Evolutionary conservation across 2,113 vertebrate species (phyloP).

Genomic region (Ifrita kowaldi): DNA sequence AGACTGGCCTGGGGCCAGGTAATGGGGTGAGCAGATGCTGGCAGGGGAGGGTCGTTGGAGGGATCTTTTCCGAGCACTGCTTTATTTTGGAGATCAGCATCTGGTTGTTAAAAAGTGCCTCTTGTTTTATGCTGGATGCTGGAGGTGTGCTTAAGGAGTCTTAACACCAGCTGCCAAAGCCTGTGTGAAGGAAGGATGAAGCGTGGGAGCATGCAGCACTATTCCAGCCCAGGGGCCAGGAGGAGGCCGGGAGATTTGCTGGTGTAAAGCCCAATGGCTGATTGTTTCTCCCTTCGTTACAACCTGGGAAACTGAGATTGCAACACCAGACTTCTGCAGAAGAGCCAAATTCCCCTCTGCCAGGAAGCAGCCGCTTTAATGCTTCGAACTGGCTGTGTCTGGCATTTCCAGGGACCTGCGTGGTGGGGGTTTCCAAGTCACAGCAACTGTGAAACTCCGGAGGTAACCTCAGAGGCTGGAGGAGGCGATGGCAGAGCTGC

Average conservation of each 20-base stretch:
- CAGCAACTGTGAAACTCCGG: neutral
- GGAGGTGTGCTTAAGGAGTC: constrained; percentile 10
- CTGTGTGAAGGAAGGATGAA: constrained; percentile 14
- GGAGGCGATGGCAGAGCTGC: neutral
- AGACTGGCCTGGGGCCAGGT: constrained; percentile 9
- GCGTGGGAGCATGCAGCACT: constrained; percentile 26
- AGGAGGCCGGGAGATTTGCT: constrained; percentile 6
- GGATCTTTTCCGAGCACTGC: neutral
- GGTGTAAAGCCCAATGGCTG: constrained; percentile 3
- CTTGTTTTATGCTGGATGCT: neutral
- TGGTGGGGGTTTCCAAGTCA: neutral
- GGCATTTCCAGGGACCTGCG: constrained; percentile 13
- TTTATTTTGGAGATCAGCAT: constrained; percentile 32
- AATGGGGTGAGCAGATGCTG: constrained; percentile 37
- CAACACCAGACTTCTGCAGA: constrained; percentile 33
- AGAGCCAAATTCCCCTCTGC: constrained; percentile 51
- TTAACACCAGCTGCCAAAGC: constrained; percentile 33
- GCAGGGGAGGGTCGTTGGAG: neutral
- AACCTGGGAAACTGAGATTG: constrained; percentile 46
- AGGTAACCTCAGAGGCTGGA: neutral
- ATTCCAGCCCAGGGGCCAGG: constrained; percentile 35
- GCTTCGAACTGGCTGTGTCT: neutral
- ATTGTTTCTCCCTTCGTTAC: neutral
- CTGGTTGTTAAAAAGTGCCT: constrained; percentile 29
- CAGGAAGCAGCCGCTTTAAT: constrained; percentile 22